A percentile compares a stretch with the other conserved stretches of the same genome.
These are phyloP conservation scores for Engraulis encrasicolus DNA, from an alignment of 2,113 vertebrate species.

Conservation along the genomic window DNA sequence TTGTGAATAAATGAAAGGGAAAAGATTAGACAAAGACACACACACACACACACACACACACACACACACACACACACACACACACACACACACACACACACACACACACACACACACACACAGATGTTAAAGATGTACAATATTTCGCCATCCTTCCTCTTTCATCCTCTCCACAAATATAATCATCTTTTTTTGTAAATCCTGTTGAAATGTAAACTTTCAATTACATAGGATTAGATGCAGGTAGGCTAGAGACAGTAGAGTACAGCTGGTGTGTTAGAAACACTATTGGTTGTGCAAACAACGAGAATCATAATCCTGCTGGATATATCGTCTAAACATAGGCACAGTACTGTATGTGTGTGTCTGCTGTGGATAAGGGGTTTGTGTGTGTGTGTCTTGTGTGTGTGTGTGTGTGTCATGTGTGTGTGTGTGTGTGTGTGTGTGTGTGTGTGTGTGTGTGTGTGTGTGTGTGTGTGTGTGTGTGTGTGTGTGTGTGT, in stretches of 20 bases:
- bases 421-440: too few relatives aligned
- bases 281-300: neutral
- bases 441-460: too few relatives aligned
- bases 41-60: too few relatives aligned
- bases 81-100: too few relatives aligned
- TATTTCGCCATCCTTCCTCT: neutral
- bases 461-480: too few relatives aligned
- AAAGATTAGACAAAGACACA: too few relatives aligned
- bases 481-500: too few relatives aligned
- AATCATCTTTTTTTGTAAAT: neutral
- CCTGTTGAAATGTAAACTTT: neutral
- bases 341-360: neutral
- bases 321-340: neutral
- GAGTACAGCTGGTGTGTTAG: neutral
- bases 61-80: too few relatives aligned
- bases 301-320: neutral
- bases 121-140: neutral
- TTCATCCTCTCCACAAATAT: neutral
- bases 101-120: too few relatives aligned
- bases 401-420: neutral
- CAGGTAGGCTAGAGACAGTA: neutral
- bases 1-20: too few relatives aligned
- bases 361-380: neutral
- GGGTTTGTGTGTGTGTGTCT: neutral
- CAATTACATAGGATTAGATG: constrained; percentile 13